A percentile compares a stretch with the other conserved stretches of the same genome.
phyloP scores from a whole-genome alignment of 2,797 vertebrate genomes.

The Poecilia gillii region DNA sequence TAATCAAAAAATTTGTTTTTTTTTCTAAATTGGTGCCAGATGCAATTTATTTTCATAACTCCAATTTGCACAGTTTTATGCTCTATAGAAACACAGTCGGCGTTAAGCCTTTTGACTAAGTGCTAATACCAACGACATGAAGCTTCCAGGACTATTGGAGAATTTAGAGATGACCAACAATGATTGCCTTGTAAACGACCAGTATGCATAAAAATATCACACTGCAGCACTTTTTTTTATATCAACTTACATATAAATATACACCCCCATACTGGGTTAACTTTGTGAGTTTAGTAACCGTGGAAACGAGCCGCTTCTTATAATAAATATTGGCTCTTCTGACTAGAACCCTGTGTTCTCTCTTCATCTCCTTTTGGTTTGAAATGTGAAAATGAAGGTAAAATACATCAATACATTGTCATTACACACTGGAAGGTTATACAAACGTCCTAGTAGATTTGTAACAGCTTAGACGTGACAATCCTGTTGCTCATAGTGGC shows the following conservation, averaged over 20 bases:
- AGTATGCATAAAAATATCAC: no score
- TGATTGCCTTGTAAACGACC: no score
- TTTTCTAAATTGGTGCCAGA: no score
- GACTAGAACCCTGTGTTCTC: conserved; percentile 46
- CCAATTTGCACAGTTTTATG: no score
- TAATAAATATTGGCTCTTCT: conserved; percentile 33
- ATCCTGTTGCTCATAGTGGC: neutral
- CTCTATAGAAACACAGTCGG: no score
- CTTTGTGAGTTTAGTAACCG: conserved; percentile 51
- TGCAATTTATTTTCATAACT: no score
- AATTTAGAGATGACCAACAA: neutral
- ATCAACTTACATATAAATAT: conserved; percentile 21
- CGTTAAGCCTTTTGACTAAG: no score
- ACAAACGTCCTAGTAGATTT: neutral
- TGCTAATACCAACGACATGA: neutral
- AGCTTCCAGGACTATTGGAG: neutral
- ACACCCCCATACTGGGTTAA: conserved; percentile 31
- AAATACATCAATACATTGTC: neutral
- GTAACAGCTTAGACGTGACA: neutral
- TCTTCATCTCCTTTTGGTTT: conserved; percentile 36
- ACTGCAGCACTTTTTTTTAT: neutral
- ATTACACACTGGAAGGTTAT: conserved; percentile 4
- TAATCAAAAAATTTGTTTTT: no score
- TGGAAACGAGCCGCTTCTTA: conserved; percentile 52
- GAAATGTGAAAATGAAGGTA: conserved; percentile 11